Percentiles rank a stretch among this genome's conserved stretches.
Evolutionary conservation across 2,888 invertebrate species (phyloP).

Genomic region (Psococerastis gibbosa): DNA sequence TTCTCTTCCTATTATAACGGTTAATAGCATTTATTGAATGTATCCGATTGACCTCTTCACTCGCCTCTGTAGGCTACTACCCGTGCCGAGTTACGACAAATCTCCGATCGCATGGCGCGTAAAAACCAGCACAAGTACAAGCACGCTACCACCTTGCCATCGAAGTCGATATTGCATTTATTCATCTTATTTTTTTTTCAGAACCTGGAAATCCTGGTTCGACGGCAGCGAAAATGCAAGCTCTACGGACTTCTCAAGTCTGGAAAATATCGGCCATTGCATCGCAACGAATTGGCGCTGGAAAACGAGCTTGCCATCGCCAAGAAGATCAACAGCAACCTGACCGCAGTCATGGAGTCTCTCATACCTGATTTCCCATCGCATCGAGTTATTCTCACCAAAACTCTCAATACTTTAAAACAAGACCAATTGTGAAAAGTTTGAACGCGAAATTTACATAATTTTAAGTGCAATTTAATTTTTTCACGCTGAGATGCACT

Average conservation of each 20-base stretch:
- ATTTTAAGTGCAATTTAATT: too few species aligned
- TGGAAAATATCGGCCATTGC: conserved; percentile 25
- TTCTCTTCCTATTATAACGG: neutral
- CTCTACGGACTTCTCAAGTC: conserved; percentile 32
- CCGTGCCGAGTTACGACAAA: too few species aligned
- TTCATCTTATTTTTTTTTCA: conserved; percentile 19
- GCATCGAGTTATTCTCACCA: neutral
- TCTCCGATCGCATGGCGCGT: too few species aligned
- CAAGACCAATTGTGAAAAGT: too few species aligned
- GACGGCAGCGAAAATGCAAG: conserved; percentile 47
- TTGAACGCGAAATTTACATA: too few species aligned
- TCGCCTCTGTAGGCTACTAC: too few species aligned
- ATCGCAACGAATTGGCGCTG: conserved; percentile 29
- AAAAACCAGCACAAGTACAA: too few species aligned
- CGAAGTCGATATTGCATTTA: too few species aligned
- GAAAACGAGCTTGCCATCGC: conserved; percentile 38
- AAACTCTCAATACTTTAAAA: conserved; percentile 3
- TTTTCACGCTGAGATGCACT: too few species aligned
- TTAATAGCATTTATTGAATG: too few species aligned
- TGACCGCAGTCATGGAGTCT: conserved; percentile 36
- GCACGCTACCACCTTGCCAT: too few species aligned
- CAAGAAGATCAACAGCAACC: conserved; percentile 33
- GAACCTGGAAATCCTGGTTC: conserved; percentile 40
- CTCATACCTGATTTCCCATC: conserved; percentile 40
- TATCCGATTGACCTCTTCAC: too few species aligned